Percentiles rank a stretch among this genome's conserved stretches.
Evolutionary conservation across 1,140 invertebrate genomes (phyloP).

Genomic region (Palaemon carinicauda): DNA sequence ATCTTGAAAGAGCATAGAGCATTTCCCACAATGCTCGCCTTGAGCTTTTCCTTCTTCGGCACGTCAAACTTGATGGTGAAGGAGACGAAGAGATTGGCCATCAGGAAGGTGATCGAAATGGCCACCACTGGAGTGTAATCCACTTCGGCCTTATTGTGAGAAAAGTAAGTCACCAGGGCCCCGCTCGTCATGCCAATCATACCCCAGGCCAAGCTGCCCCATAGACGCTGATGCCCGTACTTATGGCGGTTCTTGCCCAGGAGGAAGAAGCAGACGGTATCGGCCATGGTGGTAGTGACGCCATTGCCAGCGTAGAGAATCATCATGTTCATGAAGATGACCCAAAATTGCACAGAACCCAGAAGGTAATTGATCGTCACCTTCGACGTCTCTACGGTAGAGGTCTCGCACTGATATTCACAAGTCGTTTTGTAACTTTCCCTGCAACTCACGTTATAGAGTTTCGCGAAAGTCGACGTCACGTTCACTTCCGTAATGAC

Average conservation of each 20-base stretch:
- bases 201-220: conserved; percentile 50
- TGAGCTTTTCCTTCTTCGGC: conserved; percentile 32
- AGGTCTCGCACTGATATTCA: background rate
- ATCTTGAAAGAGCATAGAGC: conserved; percentile 14
- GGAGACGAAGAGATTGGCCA: background rate
- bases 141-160: background rate
- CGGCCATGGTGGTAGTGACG: conserved; percentile 46
- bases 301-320: conserved; percentile 34
- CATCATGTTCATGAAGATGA: conserved; percentile 39
- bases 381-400: too few species aligned
- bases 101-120: conserved; percentile 20
- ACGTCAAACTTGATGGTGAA: conserved; percentile 6
- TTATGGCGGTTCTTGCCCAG: conserved; percentile 32
- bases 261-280: conserved; percentile 46
- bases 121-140: conserved; percentile 30
- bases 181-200: conserved; percentile 16
- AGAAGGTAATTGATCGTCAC: too few species aligned
- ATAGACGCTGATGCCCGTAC: conserved; percentile 46
- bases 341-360: conserved; percentile 20
- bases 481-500: background rate
- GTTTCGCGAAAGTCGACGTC: background rate
- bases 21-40: conserved; percentile 10
- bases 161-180: conserved; percentile 26
- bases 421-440: background rate
- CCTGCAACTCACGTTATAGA: background rate